Evolutionary conservation across 2,797 vertebrate species (phyloP).

Genomic region (Cheirogaleus major): DNA sequence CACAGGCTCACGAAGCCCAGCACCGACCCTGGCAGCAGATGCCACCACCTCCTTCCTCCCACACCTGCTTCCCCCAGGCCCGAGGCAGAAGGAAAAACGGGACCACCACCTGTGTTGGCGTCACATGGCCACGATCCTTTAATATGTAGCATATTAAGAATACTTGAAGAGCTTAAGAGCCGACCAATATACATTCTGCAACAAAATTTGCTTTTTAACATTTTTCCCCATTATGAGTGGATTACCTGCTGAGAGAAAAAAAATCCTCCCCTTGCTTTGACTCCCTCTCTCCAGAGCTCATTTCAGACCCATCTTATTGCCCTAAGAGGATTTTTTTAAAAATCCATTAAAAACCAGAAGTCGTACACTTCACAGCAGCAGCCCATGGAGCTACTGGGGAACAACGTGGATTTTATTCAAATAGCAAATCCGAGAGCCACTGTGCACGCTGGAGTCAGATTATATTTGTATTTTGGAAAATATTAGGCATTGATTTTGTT

Average conservation of each 20-base stretch:
- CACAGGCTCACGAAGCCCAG: accelerated
- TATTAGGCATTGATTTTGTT: conserved; percentile 20
- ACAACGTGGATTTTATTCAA: not conserved
- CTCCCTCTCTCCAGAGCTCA: conserved; percentile 7
- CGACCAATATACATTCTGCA: not conserved
- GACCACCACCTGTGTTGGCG: not conserved
- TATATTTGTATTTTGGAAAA: conserved; percentile 32
- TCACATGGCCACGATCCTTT: not conserved
- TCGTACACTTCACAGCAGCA: not conserved
- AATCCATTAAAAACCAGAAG: not conserved
- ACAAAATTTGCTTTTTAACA: not conserved
- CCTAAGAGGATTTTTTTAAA: not conserved
- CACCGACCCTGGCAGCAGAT: not conserved
- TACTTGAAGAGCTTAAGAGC: not conserved
- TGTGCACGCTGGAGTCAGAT: not conserved
- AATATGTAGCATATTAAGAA: not conserved
- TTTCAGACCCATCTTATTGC: not conserved
- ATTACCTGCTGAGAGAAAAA: not conserved
- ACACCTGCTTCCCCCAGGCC: not conserved
- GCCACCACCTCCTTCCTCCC: not conserved
- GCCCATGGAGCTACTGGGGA: not conserved
- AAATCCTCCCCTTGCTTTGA: not conserved
- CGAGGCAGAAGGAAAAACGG: not conserved
- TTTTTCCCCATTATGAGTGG: not conserved
- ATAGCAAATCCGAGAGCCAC: not conserved